phyloP scores from a whole-genome alignment of 2,113 vertebrate species.

The Chloroceryle aenea region DNA sequence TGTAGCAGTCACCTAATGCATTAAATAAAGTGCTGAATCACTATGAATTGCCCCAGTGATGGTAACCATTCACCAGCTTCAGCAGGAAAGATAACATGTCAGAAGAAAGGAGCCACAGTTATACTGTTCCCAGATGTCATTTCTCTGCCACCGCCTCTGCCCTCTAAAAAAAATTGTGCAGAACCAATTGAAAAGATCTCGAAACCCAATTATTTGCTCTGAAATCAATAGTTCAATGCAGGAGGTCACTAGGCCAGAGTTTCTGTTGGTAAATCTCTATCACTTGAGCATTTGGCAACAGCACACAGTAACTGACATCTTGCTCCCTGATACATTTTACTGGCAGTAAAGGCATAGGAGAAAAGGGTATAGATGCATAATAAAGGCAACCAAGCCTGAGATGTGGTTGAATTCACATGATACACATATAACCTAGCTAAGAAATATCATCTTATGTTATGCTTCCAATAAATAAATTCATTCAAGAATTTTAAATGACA shows the following conservation, averaged over 20 bases:
- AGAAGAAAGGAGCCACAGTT: not conserved
- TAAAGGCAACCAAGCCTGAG: not conserved
- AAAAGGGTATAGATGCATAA: not conserved
- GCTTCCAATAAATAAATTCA: not conserved
- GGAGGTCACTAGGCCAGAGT: not conserved
- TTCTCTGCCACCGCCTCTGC: not conserved
- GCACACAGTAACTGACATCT: not conserved
- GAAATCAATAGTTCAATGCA: constrained; percentile 30
- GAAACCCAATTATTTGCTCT: constrained; percentile 18
- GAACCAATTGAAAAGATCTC: constrained; percentile 5
- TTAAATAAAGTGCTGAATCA: constrained; percentile 18
- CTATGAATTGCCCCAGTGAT: not conserved
- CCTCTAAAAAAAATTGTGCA: not conserved
- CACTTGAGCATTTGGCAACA: not conserved
- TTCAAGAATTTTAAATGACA: not conserved
- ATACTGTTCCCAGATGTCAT: not conserved
- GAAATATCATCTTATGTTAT: not conserved
- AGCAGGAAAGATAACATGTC: not conserved
- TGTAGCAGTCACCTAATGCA: not conserved
- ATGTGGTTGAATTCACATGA: not conserved
- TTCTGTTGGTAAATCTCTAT: not conserved
- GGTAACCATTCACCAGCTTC: not conserved
- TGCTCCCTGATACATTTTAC: not conserved
- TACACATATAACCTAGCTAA: not conserved
- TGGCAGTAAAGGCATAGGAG: not conserved